Evolutionary conservation across 2,113 vertebrate genomes (phyloP).

Genomic region (Zeus faber): DNA sequence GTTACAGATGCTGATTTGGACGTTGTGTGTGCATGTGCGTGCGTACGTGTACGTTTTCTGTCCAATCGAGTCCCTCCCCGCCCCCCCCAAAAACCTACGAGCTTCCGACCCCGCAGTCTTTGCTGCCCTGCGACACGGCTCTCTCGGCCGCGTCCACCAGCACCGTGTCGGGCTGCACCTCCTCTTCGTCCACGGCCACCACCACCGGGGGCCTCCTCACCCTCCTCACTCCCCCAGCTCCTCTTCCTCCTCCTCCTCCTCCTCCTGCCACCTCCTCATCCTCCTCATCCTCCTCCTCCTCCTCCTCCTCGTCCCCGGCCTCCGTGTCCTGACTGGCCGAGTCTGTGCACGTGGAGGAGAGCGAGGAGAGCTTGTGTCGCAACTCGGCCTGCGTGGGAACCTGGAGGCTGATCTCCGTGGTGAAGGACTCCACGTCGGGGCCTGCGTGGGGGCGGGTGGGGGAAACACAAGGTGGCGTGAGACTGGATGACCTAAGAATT

Average conservation of each 20-base stretch:
- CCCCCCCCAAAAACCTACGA: conserved; percentile 49
- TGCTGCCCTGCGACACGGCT: conserved; percentile 33
- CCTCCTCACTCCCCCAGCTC: conserved; percentile 42
- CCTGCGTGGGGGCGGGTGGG: conserved; percentile 75
- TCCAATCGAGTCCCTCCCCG: not conserved
- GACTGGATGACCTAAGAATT: not conserved
- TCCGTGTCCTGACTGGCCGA: conserved; percentile 79
- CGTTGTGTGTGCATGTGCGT: conserved; percentile 13
- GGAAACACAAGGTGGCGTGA: not conserved
- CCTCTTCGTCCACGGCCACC: conserved; percentile 83
- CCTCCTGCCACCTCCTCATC: conserved; percentile 56
- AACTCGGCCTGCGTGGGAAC: conserved; percentile 81
- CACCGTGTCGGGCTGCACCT: conserved; percentile 81
- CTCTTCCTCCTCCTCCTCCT: conserved; percentile 25
- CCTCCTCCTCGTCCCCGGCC: conserved; percentile 73
- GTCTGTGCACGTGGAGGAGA: conserved; percentile 79
- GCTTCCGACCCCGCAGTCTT: conserved; percentile 48
- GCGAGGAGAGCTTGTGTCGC: conserved; percentile 77
- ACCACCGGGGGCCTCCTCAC: conserved; percentile 65
- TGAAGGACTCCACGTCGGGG: conserved; percentile 71
- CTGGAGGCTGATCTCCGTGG: conserved; percentile 82
- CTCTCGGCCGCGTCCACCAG: conserved; percentile 56
- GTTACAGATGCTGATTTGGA: conserved; percentile 13
- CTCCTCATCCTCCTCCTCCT: conserved; percentile 55
- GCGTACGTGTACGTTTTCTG: not conserved